Evolutionary conservation across 2,888 invertebrate species (phyloP).

Genomic region (Trissoscelio sp.): DNA sequence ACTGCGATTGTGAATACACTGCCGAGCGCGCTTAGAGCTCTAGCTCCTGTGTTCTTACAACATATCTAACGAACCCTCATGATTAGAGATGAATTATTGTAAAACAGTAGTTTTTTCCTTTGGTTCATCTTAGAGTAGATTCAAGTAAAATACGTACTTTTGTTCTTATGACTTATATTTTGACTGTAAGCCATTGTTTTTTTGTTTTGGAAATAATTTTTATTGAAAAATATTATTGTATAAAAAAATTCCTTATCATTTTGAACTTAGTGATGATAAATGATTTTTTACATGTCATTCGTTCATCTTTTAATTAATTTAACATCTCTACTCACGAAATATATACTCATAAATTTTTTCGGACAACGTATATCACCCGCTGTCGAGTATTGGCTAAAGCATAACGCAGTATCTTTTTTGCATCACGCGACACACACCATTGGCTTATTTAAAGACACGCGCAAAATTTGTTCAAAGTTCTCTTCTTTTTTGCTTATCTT

Average conservation of each 20-base stretch:
- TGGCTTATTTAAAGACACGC: slow-evolving; percentile 68
- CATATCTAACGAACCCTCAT: slow-evolving; percentile 61
- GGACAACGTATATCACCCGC: slow-evolving; percentile 65
- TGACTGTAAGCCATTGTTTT: neutral
- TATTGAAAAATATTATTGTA: too few relatives aligned
- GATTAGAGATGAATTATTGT: slow-evolving; percentile 58
- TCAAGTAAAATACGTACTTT: neutral
- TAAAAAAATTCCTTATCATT: too few relatives aligned
- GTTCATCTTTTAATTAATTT: slow-evolving; percentile 9
- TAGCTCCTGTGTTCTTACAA: slow-evolving; percentile 74
- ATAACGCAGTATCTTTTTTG: slow-evolving; percentile 70
- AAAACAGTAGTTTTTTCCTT: slow-evolving; percentile 1
- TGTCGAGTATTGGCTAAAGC: slow-evolving; percentile 65
- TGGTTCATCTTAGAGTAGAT: slow-evolving; percentile 1
- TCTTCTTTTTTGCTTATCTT: slow-evolving; percentile 77
- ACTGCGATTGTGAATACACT: slow-evolving; percentile 83
- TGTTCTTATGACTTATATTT: neutral
- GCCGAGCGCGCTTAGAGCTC: slow-evolving; percentile 82
- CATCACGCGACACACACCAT: slow-evolving; percentile 71
- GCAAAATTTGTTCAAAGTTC: slow-evolving; percentile 70
- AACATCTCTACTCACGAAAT: slow-evolving; percentile 59
- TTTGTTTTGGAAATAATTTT: neutral
- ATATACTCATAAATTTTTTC: slow-evolving; percentile 42
- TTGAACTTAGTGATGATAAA: neutral
- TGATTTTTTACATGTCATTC: neutral